A percentile compares a stretch with the other conserved stretches of the same genome.
These are phyloP conservation scores for Lasioglossum marginatum DNA, from an alignment of 2,888 invertebrate species.

Conservation along the genomic window DNA sequence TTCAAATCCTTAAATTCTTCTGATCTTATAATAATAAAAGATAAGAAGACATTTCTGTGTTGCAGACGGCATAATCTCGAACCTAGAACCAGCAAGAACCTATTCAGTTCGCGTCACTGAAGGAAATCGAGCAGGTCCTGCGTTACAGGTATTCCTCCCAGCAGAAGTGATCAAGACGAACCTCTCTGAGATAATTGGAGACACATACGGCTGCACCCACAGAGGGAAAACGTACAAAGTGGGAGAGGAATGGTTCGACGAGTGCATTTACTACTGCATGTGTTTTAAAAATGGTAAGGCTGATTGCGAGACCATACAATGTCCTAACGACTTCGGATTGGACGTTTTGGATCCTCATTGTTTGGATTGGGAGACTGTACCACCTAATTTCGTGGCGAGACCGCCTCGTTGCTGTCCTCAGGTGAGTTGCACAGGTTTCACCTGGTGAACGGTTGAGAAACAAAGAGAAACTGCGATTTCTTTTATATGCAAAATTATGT, in stretches of 20 bases:
- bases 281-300: slow-evolving; percentile 88
- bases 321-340: slow-evolving; percentile 93
- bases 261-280: slow-evolving; percentile 91
- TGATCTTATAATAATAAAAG: too few species aligned
- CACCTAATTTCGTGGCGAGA: slow-evolving; percentile 88
- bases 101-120: slow-evolving; percentile 83
- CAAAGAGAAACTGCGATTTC: background rate
- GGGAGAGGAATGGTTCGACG: slow-evolving; percentile 88
- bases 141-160: slow-evolving; percentile 78
- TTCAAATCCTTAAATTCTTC: too few species aligned
- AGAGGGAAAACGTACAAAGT: slow-evolving; percentile 84
- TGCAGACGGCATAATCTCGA: slow-evolving; percentile 79
- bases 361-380: slow-evolving; percentile 93
- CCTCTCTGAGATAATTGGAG: slow-evolving; percentile 75
- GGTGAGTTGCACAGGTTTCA: slow-evolving; percentile 62
- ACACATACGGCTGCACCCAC: slow-evolving; percentile 77
- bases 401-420: slow-evolving; percentile 93
- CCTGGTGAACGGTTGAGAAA: background rate
- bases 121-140: slow-evolving; percentile 76
- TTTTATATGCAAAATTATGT: background rate
- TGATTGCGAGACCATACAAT: slow-evolving; percentile 92
- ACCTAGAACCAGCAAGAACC: slow-evolving; percentile 82
- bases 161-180: slow-evolving; percentile 81
- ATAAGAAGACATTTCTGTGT: background rate
- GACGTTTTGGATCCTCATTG: slow-evolving; percentile 94